Evolutionary conservation across 2,113 vertebrate species (phyloP).

Genomic region (Sander lucioperca): DNA sequence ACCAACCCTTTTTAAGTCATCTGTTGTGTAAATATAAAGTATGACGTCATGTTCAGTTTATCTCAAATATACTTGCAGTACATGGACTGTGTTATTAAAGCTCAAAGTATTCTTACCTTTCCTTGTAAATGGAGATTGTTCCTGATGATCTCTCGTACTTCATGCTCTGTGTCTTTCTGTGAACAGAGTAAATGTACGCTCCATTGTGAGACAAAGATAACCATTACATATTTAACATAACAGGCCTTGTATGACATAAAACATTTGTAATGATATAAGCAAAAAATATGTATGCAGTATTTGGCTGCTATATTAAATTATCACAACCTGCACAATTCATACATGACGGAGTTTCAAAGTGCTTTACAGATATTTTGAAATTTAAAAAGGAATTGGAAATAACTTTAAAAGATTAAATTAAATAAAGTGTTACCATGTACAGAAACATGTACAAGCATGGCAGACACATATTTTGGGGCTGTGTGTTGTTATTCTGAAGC

Average conservation of each 20-base stretch:
- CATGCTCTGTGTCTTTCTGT: conserved; percentile 98
- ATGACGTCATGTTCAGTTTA: background rate
- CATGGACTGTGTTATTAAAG: background rate
- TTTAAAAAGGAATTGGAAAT: background rate
- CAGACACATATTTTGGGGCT: background rate
- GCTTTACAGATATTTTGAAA: background rate
- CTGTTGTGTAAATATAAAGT: background rate
- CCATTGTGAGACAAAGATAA: background rate
- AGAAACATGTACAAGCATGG: background rate
- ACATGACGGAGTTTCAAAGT: background rate
- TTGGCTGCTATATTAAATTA: background rate
- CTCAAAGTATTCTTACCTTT: conserved; percentile 87
- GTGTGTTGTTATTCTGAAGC: too few relatives aligned
- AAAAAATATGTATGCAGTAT: background rate
- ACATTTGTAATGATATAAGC: background rate
- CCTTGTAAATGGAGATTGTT: conserved; percentile 96
- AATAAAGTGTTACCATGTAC: background rate
- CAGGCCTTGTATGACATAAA: background rate
- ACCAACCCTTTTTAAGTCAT: background rate
- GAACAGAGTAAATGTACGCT: conserved; percentile 51
- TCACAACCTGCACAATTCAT: background rate
- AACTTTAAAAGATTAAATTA: background rate
- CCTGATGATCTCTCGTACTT: conserved; percentile 92
- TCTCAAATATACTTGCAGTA: background rate
- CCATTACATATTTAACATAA: background rate